phyloP scores from a whole-genome alignment of 2,797 vertebrate genomes.

The Syngnathus rostellatus region DNA sequence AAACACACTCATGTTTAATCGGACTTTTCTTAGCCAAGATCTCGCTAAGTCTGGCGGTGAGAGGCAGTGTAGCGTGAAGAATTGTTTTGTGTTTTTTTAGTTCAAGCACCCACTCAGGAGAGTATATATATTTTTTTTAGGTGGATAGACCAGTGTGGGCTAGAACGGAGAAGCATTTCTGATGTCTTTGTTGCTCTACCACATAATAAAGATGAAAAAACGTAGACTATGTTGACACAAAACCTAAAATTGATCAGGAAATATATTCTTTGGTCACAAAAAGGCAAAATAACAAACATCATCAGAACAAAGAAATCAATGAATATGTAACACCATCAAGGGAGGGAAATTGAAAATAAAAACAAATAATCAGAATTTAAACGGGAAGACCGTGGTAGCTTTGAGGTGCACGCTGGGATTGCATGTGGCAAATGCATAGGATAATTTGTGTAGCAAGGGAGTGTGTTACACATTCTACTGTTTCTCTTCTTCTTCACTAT shows the following conservation, averaged over 20 bases:
- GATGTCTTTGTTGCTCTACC: constrained; percentile 66
- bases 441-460: constrained; percentile 35
- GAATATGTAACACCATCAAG: constrained; percentile 27
- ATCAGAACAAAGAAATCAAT: constrained; percentile 16
- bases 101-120: constrained; percentile 37
- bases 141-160: neutral
- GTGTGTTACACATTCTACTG: constrained; percentile 39
- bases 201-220: constrained; percentile 42
- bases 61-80: constrained; percentile 54
- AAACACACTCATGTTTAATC: constrained; percentile 40
- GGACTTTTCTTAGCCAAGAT: neutral
- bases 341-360: constrained; percentile 35
- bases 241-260: constrained; percentile 27
- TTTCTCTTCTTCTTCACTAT: constrained; percentile 31
- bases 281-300: constrained; percentile 54
- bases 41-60: constrained; percentile 20
- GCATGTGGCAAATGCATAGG: constrained; percentile 70
- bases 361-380: constrained; percentile 42
- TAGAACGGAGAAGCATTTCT: constrained; percentile 17
- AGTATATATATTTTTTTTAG: neutral
- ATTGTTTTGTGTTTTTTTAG: constrained; percentile 28
- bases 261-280: constrained; percentile 87
- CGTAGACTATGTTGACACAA: constrained; percentile 43
- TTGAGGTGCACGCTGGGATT: constrained; percentile 63
- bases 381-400: constrained; percentile 64